Percentiles rank a stretch among this genome's conserved stretches.
These are phyloP conservation scores for Crocallis elinguaria DNA, from an alignment of 2,888 invertebrate species.

Conservation along the genomic window DNA sequence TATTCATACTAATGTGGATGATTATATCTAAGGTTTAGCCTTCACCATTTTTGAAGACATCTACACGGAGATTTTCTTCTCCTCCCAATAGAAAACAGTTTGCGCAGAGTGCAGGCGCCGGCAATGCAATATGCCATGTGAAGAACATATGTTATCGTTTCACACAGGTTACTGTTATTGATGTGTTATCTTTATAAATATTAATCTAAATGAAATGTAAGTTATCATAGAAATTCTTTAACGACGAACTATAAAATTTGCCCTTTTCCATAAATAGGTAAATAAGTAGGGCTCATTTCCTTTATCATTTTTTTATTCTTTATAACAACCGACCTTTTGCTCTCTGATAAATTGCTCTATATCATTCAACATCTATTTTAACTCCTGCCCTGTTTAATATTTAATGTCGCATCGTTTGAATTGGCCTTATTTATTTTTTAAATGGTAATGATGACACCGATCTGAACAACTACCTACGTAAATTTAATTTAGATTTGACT, in stretches of 20 bases:
- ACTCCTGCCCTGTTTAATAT: constrained; percentile 17
- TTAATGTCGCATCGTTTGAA: constrained; percentile 16
- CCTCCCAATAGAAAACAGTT: no score
- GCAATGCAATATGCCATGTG: no score
- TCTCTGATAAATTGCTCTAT: constrained; percentile 17
- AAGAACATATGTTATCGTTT: no score
- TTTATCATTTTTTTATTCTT: constrained; percentile 1
- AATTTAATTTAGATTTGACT: no score
- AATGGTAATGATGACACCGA: constrained; percentile 15
- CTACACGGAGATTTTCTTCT: no score
- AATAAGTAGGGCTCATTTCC: background rate
- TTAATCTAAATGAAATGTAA: background rate
- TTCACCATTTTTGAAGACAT: no score
- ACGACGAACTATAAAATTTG: background rate
- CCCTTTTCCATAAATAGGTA: background rate
- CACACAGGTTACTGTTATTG: background rate
- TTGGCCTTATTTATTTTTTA: constrained; percentile 18
- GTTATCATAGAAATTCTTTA: background rate
- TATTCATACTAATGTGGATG: no score
- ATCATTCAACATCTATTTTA: constrained; percentile 21
- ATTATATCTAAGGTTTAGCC: no score
- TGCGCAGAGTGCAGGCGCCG: no score
- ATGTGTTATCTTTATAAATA: background rate
- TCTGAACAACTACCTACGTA: no score
- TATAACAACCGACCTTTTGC: constrained; percentile 11